Conservation (phyloP, 2,888 invertebrate genomes). For the Celastrina argiolus region DNA sequence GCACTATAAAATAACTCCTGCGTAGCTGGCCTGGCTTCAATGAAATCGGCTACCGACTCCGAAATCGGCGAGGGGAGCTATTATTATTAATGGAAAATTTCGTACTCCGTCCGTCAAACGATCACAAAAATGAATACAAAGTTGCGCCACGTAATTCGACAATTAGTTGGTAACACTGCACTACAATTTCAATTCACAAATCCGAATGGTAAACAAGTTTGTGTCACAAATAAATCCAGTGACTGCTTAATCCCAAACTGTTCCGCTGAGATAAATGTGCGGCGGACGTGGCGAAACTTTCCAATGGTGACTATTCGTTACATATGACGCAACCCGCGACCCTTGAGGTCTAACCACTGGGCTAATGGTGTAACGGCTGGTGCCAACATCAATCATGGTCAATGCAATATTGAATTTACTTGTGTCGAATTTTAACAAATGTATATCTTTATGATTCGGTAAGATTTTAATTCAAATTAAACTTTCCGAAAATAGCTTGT, state of each 20-base stretch:
- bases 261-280: constrained; percentile 58
- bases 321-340: constrained; percentile 64
- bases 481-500: no score
- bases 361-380: constrained; percentile 62
- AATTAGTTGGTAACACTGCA: background rate
- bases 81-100: no score
- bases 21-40: no score
- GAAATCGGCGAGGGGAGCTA: no score
- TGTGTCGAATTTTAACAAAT: no score
- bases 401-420: background rate
- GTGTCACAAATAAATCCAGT: constrained; percentile 27
- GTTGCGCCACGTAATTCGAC: no score
- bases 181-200: background rate
- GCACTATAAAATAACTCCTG: no score
- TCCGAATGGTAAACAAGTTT: constrained; percentile 14
- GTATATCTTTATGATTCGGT: no score
- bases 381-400: constrained; percentile 48
- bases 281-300: constrained; percentile 58
- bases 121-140: no score
- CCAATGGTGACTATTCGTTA: constrained; percentile 55
- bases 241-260: constrained; percentile 31
- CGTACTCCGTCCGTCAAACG: no score
- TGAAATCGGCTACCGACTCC: no score
- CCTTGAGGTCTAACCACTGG: constrained; percentile 59
- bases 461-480: no score